A percentile compares a stretch with the other conserved stretches of the same genome.
phyloP scores from a whole-genome alignment of 2,888 invertebrate species.

The Diogma glabrata region DNA sequence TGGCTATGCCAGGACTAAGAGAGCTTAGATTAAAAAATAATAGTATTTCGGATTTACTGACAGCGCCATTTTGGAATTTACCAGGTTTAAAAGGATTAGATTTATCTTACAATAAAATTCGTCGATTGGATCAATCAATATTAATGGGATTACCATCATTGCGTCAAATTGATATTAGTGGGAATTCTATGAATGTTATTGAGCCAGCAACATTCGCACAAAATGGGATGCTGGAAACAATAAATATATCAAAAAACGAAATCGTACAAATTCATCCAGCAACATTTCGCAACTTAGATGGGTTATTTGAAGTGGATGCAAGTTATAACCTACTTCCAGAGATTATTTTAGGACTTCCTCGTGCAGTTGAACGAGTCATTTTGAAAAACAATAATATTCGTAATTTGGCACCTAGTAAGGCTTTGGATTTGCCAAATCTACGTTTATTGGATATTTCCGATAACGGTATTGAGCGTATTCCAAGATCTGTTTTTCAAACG shows the following conservation, averaged over 20 bases:
- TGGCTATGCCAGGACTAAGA: conserved; percentile 70
- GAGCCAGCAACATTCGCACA: conserved; percentile 63
- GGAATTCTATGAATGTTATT: conserved; percentile 56
- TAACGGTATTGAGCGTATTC: conserved; percentile 61
- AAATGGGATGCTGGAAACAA: conserved; percentile 59
- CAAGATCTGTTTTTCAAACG: conserved; percentile 50
- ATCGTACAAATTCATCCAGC: conserved; percentile 59
- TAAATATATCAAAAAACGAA: conserved; percentile 69
- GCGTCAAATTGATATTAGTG: conserved; percentile 62
- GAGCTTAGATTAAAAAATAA: conserved; percentile 75
- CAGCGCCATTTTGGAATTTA: conserved; percentile 72
- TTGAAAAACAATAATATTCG: conserved; percentile 59
- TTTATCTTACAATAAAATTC: conserved; percentile 62
- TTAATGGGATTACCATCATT: conserved; percentile 63
- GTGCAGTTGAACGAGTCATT: conserved; percentile 63
- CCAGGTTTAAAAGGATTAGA: conserved; percentile 76
- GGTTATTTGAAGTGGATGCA: conserved; percentile 67
- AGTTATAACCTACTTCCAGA: conserved; percentile 61
- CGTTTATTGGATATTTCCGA: conserved; percentile 62
- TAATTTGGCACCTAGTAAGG: conserved; percentile 50
- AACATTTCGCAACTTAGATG: conserved; percentile 61
- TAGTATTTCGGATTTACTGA: conserved; percentile 59
- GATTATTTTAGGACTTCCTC: conserved; percentile 65
- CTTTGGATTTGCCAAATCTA: conserved; percentile 58
- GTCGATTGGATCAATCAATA: conserved; percentile 57